Conservation (phyloP, 2,797 vertebrate species). For the Arnoldichthys spilopterus region DNA sequence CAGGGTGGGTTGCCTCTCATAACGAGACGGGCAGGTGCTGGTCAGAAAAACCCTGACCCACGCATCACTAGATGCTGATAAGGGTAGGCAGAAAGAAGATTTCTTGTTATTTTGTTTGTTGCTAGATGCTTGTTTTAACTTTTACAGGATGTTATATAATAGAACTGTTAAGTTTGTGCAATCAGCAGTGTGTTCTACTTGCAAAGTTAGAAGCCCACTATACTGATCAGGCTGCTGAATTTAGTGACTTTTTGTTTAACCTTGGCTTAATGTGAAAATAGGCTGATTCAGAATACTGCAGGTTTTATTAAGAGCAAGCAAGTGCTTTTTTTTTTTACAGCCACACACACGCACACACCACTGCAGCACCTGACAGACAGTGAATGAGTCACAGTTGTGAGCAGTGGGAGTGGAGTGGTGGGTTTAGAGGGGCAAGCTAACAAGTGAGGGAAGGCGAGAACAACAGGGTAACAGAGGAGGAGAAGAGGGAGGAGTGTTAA, state of each 20-base stretch:
- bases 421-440: slow-evolving; percentile 15
- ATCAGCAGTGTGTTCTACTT: neutral
- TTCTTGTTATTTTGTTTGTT: slow-evolving; percentile 30
- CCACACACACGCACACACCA: neutral
- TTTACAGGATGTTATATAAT: slow-evolving; percentile 16
- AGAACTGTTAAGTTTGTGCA: neutral
- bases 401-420: slow-evolving; percentile 18
- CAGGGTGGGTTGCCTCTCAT: too few species aligned
- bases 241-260: neutral
- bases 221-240: neutral
- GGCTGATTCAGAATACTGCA: neutral
- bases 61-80: neutral
- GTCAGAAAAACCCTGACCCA: too few species aligned
- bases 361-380: slow-evolving; percentile 11
- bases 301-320: neutral
- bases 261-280: neutral
- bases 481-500: neutral
- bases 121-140: slow-evolving; percentile 28
- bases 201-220: neutral
- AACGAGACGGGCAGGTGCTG: too few species aligned
- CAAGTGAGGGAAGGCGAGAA: slow-evolving; percentile 20
- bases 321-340: slow-evolving; percentile 18
- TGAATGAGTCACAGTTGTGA: slow-evolving; percentile 35
- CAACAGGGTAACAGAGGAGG: slow-evolving; percentile 15
- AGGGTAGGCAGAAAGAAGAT: slow-evolving; percentile 20